Base-by-base conservation (phyloP, 2,797 vertebrate species). In the Pelobates cultripes region DNA sequence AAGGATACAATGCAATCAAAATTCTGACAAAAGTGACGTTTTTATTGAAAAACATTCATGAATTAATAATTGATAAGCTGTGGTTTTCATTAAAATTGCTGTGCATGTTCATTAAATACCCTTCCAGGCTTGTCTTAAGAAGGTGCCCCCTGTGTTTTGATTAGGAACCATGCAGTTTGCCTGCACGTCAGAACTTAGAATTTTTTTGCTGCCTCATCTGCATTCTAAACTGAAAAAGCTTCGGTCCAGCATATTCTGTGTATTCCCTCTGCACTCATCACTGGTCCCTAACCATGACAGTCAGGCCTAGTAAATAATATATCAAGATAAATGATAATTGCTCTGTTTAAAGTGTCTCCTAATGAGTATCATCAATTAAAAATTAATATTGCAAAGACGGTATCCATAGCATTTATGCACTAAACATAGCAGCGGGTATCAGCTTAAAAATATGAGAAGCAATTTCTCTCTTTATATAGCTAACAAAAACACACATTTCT, bases 301-400 rank as follows among this genome's bases (percentile, higher is more conserved):
- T 92, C 94, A 97, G 93, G 93, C 93, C 96, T 97, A 92, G 94
- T 98, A 98, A 99, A 98, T 98, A 98, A 99, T 98, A 97, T 97
- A 99, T 98, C 95, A 98, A 97, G 96, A 99, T 98, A 97, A 98
- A 99, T 97, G 96, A 97, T 98, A 97, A 98, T 98, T 97, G 95
- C 95, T 94, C 91, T 92, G 95, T 96, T 97, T 95, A 96, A 95
- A 94, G 88, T 94, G 90, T 94, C 92, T 94, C 94, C 94, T 98
- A 98, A 99, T 98, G 97, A 99, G 95, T 85, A 89, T 94, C 94
- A 96, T 99, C 96, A 98, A 98, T 98, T 97, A 97, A 95, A 96
- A 95, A 96, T 96, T 96, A 97, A 95, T 91, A 91, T 91, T 91
- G 91, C 95, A 96, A 96, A 96, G 95, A 94, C 93, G 92, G 90